Percentiles rank a stretch among this genome's conserved stretches.
Conservation (phyloP, 2,113 vertebrate species). For the Merops nubicus region DNA sequence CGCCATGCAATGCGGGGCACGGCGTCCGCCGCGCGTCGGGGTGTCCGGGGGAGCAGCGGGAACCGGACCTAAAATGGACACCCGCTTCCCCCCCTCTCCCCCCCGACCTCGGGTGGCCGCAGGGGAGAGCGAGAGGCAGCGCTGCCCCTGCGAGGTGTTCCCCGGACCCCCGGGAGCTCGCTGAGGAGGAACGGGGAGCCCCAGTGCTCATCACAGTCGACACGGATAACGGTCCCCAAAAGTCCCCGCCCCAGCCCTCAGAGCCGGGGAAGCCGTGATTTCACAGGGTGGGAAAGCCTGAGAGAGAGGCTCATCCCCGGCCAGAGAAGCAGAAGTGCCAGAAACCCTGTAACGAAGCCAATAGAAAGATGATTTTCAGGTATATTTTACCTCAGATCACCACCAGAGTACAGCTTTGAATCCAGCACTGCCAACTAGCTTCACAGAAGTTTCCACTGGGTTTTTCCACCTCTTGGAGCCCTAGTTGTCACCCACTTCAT, state of each 20-base stretch:
- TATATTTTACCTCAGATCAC: not conserved
- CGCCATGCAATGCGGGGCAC: not conserved
- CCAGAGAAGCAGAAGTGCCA: not conserved
- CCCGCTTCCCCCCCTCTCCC: accelerated
- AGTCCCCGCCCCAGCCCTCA: accelerated
- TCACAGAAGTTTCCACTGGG: not conserved
- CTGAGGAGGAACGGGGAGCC: accelerated
- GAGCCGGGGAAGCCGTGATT: not conserved
- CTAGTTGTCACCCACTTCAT: not conserved
- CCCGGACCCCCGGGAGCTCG: no score
- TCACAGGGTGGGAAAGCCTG: not conserved
- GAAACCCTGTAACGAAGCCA: not conserved
- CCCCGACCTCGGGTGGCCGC: accelerated
- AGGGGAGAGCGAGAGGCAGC: not conserved
- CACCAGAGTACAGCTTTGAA: not conserved
- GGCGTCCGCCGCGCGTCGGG: accelerated
- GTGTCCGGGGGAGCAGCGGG: accelerated
- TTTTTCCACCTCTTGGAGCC: not conserved
- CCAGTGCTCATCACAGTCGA: not conserved
- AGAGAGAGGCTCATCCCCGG: not conserved
- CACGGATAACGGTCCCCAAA: accelerated
- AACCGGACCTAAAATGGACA: accelerated
- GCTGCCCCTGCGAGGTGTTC: not conserved
- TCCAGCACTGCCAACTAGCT: not conserved
- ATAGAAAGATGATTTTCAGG: not conserved